These are phyloP conservation scores for Chromis chromis DNA, from an alignment of 2,797 vertebrate genomes.

Conservation along the genomic window DNA sequence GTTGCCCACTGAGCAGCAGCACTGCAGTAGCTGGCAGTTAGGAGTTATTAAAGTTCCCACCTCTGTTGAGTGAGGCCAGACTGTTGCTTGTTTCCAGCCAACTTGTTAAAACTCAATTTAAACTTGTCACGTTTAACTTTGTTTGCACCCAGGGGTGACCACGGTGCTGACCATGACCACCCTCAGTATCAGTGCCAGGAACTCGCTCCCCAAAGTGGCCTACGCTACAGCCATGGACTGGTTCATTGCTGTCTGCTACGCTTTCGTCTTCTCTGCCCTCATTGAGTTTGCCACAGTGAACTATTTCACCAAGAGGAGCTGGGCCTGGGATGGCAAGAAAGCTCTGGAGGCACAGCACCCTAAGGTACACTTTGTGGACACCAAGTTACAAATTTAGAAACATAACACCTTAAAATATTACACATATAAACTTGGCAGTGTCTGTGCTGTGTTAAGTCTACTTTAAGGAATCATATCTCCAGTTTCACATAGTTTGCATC, in stretches of 20 bases:
- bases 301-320: constrained; percentile 98
- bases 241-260: constrained; percentile 99
- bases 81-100: constrained; percentile 3
- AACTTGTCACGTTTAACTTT: constrained; percentile 4
- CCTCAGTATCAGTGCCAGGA: constrained; percentile 96
- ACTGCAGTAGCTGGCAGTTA: constrained; percentile 26
- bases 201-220: constrained; percentile 97
- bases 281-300: constrained; percentile 98
- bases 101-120: constrained; percentile 39
- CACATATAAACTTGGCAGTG: too few relatives aligned
- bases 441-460: too few relatives aligned
- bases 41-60: constrained; percentile 44
- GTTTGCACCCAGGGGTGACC: constrained; percentile 89
- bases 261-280: constrained; percentile 96
- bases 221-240: constrained; percentile 99
- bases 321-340: constrained; percentile 99
- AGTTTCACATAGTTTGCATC: too few relatives aligned
- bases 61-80: constrained; percentile 18
- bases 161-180: constrained; percentile 99
- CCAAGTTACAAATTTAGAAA: neutral
- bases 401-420: too few relatives aligned
- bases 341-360: constrained; percentile 89
- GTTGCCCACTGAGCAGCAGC: constrained; percentile 19
- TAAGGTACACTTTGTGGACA: constrained; percentile 64
- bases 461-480: too few relatives aligned